Evolutionary conservation across 2,113 vertebrate genomes (phyloP).

Genomic region (Arizona elegans): DNA sequence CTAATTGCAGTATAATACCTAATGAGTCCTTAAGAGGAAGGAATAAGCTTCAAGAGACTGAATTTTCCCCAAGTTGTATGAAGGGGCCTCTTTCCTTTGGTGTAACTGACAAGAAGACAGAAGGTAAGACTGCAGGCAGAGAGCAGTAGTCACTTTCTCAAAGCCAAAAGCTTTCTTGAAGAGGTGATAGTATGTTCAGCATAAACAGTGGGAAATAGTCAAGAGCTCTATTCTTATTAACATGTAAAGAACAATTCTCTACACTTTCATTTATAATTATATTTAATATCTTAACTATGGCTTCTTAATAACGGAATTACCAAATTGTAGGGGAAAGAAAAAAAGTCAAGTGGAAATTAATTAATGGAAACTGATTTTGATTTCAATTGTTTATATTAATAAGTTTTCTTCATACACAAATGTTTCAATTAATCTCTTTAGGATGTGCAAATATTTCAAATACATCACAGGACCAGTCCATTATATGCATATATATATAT

Average conservation of each 20-base stretch:
- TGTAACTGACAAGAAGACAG: conserved; percentile 19
- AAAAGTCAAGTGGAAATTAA: conserved; percentile 17
- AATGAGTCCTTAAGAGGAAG: conserved; percentile 14
- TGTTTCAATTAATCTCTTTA: neutral
- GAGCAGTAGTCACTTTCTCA: neutral
- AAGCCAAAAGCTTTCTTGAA: conserved; percentile 20
- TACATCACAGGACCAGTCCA: neutral
- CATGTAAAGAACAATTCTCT: neutral
- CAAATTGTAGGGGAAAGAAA: conserved; percentile 23
- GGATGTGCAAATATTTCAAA: neutral
- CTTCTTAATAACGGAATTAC: conserved; percentile 31
- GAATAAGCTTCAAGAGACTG: conserved; percentile 38
- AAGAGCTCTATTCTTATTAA: conserved; percentile 15
- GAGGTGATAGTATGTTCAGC: neutral
- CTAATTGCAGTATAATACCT: conserved; percentile 30
- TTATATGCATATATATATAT: neutral
- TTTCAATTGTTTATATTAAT: conserved; percentile 35
- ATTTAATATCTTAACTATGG: conserved; percentile 24
- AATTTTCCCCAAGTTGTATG: conserved; percentile 22
- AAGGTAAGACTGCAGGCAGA: neutral
- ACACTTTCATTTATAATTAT: conserved; percentile 17
- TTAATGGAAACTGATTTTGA: conserved; percentile 21
- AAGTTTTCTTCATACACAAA: neutral
- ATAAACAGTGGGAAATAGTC: neutral
- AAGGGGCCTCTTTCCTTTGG: conserved; percentile 31